Evolutionary conservation across 2,888 invertebrate species (phyloP).

Genomic region (Tetrapedia diversipes): DNA sequence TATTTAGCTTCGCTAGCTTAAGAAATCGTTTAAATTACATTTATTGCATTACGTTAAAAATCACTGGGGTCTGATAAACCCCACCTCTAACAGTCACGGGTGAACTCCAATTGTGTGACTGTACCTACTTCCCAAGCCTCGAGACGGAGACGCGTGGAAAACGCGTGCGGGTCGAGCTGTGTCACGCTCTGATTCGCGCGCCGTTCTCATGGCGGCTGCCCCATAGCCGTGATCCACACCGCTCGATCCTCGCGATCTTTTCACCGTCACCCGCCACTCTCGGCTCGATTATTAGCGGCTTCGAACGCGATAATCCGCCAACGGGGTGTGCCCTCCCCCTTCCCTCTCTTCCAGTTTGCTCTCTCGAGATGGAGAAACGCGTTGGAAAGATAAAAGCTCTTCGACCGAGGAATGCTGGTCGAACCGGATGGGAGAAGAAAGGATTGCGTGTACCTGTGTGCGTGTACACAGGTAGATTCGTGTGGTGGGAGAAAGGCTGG

Average conservation of each 20-base stretch:
- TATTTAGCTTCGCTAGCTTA: too few species aligned
- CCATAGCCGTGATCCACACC: slow-evolving; percentile 30
- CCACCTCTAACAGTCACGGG: too few species aligned
- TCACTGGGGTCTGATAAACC: too few species aligned
- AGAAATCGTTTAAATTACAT: too few species aligned
- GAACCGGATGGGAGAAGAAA: slow-evolving; percentile 55
- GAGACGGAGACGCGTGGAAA: slow-evolving; percentile 39
- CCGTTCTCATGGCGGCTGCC: slow-evolving; percentile 28
- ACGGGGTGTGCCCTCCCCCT: slow-evolving; percentile 27
- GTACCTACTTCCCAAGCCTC: too few species aligned
- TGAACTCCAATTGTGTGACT: too few species aligned
- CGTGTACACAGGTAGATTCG: not conserved
- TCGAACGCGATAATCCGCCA: not conserved
- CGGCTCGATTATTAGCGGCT: slow-evolving; percentile 22
- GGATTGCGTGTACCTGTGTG: slow-evolving; percentile 9
- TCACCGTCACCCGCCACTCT: not conserved
- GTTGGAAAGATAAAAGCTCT: slow-evolving; percentile 40
- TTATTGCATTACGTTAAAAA: too few species aligned
- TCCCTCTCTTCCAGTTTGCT: not conserved
- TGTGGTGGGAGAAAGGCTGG: slow-evolving; percentile 28
- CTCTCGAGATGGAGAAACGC: slow-evolving; percentile 35
- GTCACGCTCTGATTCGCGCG: slow-evolving; percentile 63
- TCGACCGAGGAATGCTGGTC: slow-evolving; percentile 39
- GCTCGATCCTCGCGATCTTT: slow-evolving; percentile 5
- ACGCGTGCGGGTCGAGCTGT: slow-evolving; percentile 38